Conservation (phyloP, 2,113 vertebrate species). For the Emydocephalus ijimae region DNA sequence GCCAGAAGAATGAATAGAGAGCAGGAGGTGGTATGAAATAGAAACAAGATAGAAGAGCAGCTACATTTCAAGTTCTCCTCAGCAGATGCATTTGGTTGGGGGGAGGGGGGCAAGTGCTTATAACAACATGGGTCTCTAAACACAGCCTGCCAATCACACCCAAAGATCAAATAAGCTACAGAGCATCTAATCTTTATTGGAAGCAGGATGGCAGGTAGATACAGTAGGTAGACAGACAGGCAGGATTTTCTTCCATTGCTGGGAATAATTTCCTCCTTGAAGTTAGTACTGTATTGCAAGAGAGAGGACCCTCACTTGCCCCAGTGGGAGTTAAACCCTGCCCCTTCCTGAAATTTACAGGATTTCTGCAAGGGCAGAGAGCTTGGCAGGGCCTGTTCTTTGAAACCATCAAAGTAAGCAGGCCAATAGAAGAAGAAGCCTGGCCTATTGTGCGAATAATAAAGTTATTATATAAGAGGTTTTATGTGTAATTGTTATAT, state of each 20-base stretch:
- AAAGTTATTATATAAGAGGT: background rate
- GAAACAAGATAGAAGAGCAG: background rate
- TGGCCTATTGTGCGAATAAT: background rate
- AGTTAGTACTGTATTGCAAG: background rate
- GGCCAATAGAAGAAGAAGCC: background rate
- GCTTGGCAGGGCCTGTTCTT: background rate
- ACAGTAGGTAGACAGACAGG: background rate
- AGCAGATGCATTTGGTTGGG: background rate
- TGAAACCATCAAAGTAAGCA: background rate
- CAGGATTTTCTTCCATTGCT: background rate
- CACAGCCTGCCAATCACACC: background rate
- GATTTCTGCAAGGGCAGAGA: background rate
- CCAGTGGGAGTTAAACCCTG: background rate
- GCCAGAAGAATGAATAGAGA: background rate
- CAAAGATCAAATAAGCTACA: background rate
- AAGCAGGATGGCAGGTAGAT: background rate
- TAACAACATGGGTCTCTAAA: background rate
- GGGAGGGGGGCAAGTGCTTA: background rate
- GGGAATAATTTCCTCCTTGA: background rate
- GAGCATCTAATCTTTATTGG: background rate
- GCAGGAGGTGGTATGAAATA: background rate
- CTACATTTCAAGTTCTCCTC: background rate
- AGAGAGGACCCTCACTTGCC: background rate
- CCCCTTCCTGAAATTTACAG: background rate
- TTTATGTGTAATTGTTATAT: background rate